These are phyloP conservation scores for Zoanthus gigantus DNA, from an alignment of 92 coral and sea anemone species.

Conservation along the genomic window DNA sequence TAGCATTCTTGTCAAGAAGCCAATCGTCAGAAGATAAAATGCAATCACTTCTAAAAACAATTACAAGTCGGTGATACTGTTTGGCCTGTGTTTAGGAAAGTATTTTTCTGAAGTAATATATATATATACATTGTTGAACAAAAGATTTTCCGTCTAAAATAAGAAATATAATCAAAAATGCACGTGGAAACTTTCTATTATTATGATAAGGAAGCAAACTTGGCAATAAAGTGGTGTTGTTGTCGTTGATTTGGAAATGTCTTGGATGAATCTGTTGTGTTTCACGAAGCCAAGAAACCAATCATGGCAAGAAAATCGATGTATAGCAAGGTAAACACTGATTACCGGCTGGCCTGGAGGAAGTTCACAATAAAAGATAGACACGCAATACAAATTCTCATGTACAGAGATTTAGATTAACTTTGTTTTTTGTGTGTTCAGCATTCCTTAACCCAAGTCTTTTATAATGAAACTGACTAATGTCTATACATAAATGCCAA, in stretches of 20 bases:
- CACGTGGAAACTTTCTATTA: constrained; percentile 35
- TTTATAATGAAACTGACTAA: not conserved
- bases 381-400: not conserved
- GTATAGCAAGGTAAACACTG: not conserved
- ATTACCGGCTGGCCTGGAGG: not conserved
- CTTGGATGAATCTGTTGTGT: constrained; percentile 6
- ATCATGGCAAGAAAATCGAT: not conserved
- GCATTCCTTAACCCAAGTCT: constrained; percentile 27
- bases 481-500: constrained; percentile 13
- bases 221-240: constrained; percentile 6
- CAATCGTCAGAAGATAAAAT: not conserved
- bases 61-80: not conserved
- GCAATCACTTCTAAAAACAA: not conserved
- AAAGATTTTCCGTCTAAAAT: not conserved
- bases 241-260: not conserved
- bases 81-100: too few relatives aligned
- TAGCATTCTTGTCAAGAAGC: not conserved
- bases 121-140: not conserved
- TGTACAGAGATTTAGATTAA: constrained; percentile 21
- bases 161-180: not conserved
- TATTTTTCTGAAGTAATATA: not conserved
- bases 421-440: not conserved
- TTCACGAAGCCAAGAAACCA: constrained; percentile 13
- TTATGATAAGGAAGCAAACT: constrained; percentile 28
- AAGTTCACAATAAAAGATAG: not conserved